Conservation (phyloP, 2,113 vertebrate genomes). For the Gymnogyps californianus region DNA sequence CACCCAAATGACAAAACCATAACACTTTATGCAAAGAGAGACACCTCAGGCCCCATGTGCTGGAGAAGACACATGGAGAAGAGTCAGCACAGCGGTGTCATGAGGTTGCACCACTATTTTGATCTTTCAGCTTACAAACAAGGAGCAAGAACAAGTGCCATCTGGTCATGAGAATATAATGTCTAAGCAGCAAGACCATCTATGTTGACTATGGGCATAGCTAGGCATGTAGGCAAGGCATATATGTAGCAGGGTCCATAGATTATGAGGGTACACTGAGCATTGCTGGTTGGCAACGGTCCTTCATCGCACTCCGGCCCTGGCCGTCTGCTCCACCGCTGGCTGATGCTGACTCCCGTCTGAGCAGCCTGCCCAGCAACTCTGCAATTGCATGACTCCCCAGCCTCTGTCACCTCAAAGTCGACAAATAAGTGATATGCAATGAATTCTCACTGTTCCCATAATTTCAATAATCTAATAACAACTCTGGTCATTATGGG, state of each 20-base stretch:
- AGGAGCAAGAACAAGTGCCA: neutral
- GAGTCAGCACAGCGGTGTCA: neutral
- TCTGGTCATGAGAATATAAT: neutral
- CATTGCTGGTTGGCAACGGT: neutral
- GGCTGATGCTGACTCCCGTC: neutral
- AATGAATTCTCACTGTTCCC: neutral
- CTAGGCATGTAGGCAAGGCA: neutral
- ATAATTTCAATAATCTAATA: neutral
- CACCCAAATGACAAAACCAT: neutral
- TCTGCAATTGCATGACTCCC: neutral
- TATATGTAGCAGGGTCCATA: too few species aligned
- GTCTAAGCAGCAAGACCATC: neutral
- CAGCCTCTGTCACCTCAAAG: neutral
- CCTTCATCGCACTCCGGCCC: accelerated
- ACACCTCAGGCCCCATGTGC: neutral
- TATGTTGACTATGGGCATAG: accelerated
- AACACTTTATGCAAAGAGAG: neutral
- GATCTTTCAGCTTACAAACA: neutral
- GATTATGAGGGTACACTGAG: neutral
- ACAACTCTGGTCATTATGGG: neutral
- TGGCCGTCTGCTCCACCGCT: neutral
- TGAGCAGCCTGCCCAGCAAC: neutral
- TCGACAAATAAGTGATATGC: neutral
- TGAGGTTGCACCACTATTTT: neutral
- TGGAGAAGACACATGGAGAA: neutral